These are phyloP conservation scores for Volucella inflata DNA, from an alignment of 2,888 invertebrate genomes.

Conservation along the genomic window DNA sequence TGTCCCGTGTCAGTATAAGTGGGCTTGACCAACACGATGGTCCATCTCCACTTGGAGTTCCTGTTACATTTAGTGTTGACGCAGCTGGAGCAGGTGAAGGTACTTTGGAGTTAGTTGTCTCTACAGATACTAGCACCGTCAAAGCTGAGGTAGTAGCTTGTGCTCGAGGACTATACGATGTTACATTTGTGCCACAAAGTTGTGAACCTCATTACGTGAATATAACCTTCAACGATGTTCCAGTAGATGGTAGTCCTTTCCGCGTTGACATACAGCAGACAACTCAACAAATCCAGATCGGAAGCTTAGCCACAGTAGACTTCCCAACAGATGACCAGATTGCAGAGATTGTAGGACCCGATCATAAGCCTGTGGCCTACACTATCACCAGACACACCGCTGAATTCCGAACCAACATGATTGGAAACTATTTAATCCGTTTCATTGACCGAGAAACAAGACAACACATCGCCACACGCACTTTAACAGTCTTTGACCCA, in stretches of 20 bases:
- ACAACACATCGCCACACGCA: slow-evolving; percentile 87
- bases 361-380: slow-evolving; percentile 87
- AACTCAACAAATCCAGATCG: slow-evolving; percentile 89
- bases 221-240: slow-evolving; percentile 96
- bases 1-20: slow-evolving; percentile 90
- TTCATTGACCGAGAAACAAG: slow-evolving; percentile 87
- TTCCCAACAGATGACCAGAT: slow-evolving; percentile 87
- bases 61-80: slow-evolving; percentile 96
- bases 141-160: slow-evolving; percentile 95
- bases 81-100: slow-evolving; percentile 98
- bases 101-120: slow-evolving; percentile 95
- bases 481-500: slow-evolving; percentile 92
- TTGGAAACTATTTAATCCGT: slow-evolving; percentile 90
- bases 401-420: slow-evolving; percentile 90
- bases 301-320: slow-evolving; percentile 86
- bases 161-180: slow-evolving; percentile 95
- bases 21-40: slow-evolving; percentile 86
- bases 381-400: slow-evolving; percentile 87
- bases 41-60: slow-evolving; percentile 88
- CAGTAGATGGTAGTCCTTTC: slow-evolving; percentile 95
- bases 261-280: slow-evolving; percentile 90
- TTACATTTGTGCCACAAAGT: slow-evolving; percentile 96
- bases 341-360: slow-evolving; percentile 88
- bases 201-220: slow-evolving; percentile 95
- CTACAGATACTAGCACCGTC: slow-evolving; percentile 94